Percentiles rank a stretch among this genome's conserved stretches.
phyloP scores from a whole-genome alignment of 2,797 vertebrate species.

The Synaphobranchus kaupii region DNA sequence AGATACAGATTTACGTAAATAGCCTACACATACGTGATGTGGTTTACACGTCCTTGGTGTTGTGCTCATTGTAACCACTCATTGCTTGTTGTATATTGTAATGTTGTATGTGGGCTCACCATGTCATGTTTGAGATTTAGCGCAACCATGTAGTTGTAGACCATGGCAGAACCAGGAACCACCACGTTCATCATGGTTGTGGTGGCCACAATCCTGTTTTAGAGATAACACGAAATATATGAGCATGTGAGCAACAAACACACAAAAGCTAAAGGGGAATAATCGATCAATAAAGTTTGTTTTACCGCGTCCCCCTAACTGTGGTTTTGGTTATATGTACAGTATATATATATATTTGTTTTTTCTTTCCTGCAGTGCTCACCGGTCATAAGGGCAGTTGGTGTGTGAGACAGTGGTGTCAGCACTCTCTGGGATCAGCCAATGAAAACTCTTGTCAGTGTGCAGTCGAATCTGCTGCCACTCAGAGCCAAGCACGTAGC shows the following conservation, averaged over 20 bases:
- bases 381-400: constrained; percentile 88
- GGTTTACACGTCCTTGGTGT: too few species aligned
- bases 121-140: constrained; percentile 71
- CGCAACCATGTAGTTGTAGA: constrained; percentile 77
- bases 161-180: constrained; percentile 60
- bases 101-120: constrained; percentile 63
- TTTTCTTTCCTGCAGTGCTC: neutral
- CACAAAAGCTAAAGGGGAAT: neutral
- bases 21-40: neutral
- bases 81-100: too few species aligned
- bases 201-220: constrained; percentile 81
- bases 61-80: too few species aligned
- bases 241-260: neutral
- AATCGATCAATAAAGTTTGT: neutral
- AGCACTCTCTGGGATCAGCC: constrained; percentile 75
- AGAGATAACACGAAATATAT: neutral
- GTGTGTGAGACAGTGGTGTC: constrained; percentile 85
- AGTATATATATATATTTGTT: too few species aligned
- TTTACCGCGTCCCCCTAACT: too few species aligned
- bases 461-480: constrained; percentile 83
- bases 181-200: constrained; percentile 70
- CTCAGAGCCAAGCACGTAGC: constrained; percentile 69
- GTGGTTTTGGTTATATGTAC: too few species aligned
- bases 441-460: constrained; percentile 80
- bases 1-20: neutral